Base-by-base conservation (phyloP, 1,140 invertebrate genomes). In the Himalopsyche phryganea region DNA sequence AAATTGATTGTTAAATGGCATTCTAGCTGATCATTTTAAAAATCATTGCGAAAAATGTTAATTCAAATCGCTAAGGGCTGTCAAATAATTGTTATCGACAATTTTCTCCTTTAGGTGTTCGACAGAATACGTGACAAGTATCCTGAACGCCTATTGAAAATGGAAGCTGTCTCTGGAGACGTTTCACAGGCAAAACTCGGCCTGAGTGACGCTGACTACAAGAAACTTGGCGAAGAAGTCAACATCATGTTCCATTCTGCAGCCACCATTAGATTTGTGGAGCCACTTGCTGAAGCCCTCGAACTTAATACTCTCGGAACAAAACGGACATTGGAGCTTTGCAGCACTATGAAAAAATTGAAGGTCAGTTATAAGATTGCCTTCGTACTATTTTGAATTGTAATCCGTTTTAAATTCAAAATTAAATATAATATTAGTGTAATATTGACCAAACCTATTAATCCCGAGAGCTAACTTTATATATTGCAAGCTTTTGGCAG, bases 91-190 rank as follows among this genome's bases (percentile, higher is more conserved):
- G n/a, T n/a, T n/a, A n/a, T n/a, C n/a, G n/a, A n/a, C n/a, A n/a
- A n/a, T n/a, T n/a, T n/a, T n/a, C n/a, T n/a, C n/a, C n/a, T 35
- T 61, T 70, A 91, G 89, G 80, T 90, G 7, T 91, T 91, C 65
- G 82, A 89, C 55, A 80, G 75, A 61, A 69, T 92, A 20, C 80
- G 82, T 51, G 73, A 81, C 45, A 74, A 80, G 44, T 80, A 81
- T 67, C 80, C 81, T 2, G 80, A 85, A 14, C 71, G 85, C 17
- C 83, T 90, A 42, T 75, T 84, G 40, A 95, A 94, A 73, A 69
- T 98, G 6, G 77, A 84, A 41, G 79, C 90, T 0, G 77, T 98
- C 10, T 80, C 79, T 36, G 95, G 96, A 9, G 95, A 98, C 74
- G 86, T 98, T 4, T 82, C 88, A 1, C 78, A 87, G 41, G 84